These are phyloP conservation scores for Mus caroli DNA, from an alignment of 2,797 vertebrate genomes.

Conservation along the genomic window DNA sequence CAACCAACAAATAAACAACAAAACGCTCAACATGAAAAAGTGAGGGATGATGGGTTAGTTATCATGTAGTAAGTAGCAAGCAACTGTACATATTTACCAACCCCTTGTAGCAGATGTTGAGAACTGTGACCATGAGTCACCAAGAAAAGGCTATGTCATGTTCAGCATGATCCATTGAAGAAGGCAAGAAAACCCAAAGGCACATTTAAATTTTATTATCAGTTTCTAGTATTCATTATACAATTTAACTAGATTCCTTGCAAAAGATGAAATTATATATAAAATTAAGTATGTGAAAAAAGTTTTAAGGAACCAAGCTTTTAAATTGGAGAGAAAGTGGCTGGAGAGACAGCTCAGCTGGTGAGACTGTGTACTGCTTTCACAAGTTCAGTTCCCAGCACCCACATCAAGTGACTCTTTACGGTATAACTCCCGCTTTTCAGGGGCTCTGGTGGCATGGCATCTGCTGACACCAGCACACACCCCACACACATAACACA, in stretches of 20 bases:
- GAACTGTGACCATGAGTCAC: constrained; percentile 20
- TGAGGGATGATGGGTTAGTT: not conserved
- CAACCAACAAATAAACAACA: not conserved
- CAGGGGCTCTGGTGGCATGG: not conserved
- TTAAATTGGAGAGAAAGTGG: constrained; percentile 13
- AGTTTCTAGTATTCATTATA: constrained; percentile 43
- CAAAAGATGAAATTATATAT: constrained; percentile 60
- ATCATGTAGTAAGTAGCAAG: constrained; percentile 13
- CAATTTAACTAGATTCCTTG: constrained; percentile 63
- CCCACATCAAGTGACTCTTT: not conserved
- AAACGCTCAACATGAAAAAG: not conserved
- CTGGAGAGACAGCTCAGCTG: not conserved
- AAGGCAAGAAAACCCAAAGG: constrained; percentile 50
- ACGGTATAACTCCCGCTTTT: not conserved
- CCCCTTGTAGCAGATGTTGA: constrained; percentile 19
- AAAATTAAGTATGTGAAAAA: constrained; percentile 54
- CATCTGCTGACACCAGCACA: too few relatives aligned
- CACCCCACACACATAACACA: not conserved
- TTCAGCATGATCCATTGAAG: constrained; percentile 31
- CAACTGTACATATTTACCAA: not conserved
- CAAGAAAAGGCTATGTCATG: constrained; percentile 53
- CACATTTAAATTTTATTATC: constrained; percentile 32
- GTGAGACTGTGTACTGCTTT: not conserved
- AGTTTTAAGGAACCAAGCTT: constrained; percentile 40
- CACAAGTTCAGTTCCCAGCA: not conserved